Evolutionary conservation across 2,113 vertebrate species (phyloP), one percentile per base, ranked within the genome.

Genomic region (Bettongia penicillata): DNA sequence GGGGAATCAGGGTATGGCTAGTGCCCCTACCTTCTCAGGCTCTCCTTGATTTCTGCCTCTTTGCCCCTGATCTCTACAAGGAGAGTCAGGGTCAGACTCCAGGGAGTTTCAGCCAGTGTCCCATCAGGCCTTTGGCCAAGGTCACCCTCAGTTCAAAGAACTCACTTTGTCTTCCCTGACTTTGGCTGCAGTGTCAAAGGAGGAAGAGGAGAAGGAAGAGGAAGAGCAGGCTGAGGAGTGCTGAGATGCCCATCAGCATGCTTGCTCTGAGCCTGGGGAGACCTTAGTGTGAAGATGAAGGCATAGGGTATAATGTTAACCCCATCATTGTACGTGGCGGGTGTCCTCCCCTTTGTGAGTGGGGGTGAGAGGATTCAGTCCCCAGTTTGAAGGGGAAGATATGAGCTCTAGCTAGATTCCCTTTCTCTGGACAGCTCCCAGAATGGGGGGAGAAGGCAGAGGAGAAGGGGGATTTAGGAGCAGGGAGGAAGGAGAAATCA

Each of bases 181-280:
- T 0, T 5, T 48, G 48, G 48, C 48, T 48, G 48, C 48, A 48
- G 48, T 48, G 48, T 48, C 0, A 48, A 12, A 22, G n/a, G 28
- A 93, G 2, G 50, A 92, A 23, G 22, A 96, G 0, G 37, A 95
- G 0, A n/a, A 94, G 31, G 9, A 96, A 43, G 14, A 68, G 0
- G 8, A 96, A 11, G 47, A 96, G 61, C 43, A 97, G 55, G 50
- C 53, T 0, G 1, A 51, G 49, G 37, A 90, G n/a, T 28, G 52
- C 43, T 0, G 0, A 48, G 90, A 89, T 37, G 8, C 95, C 55
- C 0, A 37, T 2, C 48, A 48, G 48, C 2, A 48, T 48, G 48
- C 48, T 48, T 48, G 48, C 48, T 48, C 48, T 48, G 48, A 48
- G 48, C 8, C 25, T 8, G 26, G 55, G 55, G 10, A 48, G 48